Conservation (phyloP, 2,113 vertebrate genomes). For the Cheilinus undulatus region DNA sequence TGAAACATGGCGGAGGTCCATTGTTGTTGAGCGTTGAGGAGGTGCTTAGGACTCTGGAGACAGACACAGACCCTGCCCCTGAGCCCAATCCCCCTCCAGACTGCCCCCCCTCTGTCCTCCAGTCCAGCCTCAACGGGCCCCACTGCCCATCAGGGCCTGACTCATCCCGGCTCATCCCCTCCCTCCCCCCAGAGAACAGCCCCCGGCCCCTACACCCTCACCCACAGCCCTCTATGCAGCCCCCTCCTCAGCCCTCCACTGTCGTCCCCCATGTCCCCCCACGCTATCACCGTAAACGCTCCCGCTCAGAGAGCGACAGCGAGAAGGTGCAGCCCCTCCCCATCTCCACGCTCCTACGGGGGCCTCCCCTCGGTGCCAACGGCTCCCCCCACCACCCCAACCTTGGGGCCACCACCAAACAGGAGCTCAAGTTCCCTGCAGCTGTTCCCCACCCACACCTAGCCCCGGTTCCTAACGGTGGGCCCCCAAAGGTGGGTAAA, state of each 20-base stretch:
- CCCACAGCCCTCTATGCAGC: constrained; percentile 74
- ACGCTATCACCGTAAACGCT: constrained; percentile 93
- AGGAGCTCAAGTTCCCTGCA: constrained; percentile 86
- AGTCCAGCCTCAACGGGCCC: constrained; percentile 87
- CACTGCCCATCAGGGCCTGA: constrained; percentile 77
- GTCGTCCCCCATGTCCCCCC: constrained; percentile 86
- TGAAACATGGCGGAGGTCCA: constrained; percentile 90
- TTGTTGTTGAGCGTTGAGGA: constrained; percentile 96
- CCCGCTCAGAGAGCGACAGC: constrained; percentile 96
- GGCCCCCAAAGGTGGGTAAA: constrained; percentile 93
- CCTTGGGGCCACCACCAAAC: constrained; percentile 86
- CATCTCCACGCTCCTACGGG: constrained; percentile 93
- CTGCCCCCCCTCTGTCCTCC: constrained; percentile 84
- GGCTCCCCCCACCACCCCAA: constrained; percentile 83
- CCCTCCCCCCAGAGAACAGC: constrained; percentile 87
- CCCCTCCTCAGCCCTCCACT: constrained; percentile 87
- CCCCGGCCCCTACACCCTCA: constrained; percentile 76
- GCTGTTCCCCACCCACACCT: constrained; percentile 86
- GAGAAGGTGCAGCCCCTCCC: constrained; percentile 96
- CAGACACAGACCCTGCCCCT: constrained; percentile 82
- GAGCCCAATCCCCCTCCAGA: constrained; percentile 76
- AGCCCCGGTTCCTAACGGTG: constrained; percentile 93
- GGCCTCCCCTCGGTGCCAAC: constrained; percentile 86
- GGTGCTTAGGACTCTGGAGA: constrained; percentile 95
- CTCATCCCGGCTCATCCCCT: constrained; percentile 82